Evolutionary conservation across 2,113 vertebrate species (phyloP).

Genomic region (Megaptera novaeangliae): DNA sequence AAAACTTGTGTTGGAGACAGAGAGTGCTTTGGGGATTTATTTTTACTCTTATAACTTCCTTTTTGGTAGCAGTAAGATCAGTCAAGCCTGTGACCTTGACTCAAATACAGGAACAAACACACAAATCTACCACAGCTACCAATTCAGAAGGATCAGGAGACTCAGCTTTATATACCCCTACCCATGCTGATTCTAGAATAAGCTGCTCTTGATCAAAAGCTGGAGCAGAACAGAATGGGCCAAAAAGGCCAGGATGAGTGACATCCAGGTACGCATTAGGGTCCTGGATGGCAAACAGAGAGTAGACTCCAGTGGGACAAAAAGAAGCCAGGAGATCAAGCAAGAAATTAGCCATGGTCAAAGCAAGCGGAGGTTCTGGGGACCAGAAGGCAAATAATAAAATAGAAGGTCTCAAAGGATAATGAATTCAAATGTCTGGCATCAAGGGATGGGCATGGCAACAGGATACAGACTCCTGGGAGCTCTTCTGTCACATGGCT

Average conservation of each 20-base stretch:
- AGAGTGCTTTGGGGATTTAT: slow-evolving; percentile 12
- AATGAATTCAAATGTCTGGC: neutral
- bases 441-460: neutral
- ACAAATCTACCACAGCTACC: neutral
- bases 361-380: neutral
- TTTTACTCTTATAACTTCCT: slow-evolving; percentile 22
- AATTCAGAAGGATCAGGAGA: neutral
- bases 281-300: neutral
- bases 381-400: neutral
- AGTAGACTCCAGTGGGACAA: neutral
- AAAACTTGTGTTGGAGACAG: slow-evolving; percentile 6
- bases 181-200: neutral
- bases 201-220: neutral
- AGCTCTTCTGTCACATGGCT: neutral
- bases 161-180: neutral
- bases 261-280: neutral
- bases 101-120: neutral
- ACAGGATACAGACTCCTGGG: neutral
- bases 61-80: slow-evolving; percentile 8
- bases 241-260: neutral
- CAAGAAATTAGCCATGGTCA: neutral
- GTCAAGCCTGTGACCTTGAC: neutral
- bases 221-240: neutral
- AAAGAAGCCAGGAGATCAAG: neutral
- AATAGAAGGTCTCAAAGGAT: neutral